Conservation (phyloP, 1,140 invertebrate species). For the Luehdorfia chinensis region DNA sequence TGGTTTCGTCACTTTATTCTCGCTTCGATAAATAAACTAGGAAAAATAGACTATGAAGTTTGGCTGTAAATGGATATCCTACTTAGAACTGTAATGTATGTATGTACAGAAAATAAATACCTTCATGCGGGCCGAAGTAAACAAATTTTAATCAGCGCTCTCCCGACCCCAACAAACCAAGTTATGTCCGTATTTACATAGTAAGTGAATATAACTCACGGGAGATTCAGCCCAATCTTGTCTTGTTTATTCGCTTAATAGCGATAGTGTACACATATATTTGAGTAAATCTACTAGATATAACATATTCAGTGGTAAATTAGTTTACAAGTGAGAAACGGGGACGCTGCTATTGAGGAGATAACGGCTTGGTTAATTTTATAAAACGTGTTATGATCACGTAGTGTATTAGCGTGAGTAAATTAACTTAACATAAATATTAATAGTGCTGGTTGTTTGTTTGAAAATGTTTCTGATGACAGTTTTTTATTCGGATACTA, state of each 20-base stretch:
- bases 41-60: not conserved
- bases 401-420: no score
- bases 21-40: no score
- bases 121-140: conserved; percentile 26
- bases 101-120: conserved; percentile 1
- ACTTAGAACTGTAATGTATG: not conserved
- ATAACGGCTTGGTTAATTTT: no score
- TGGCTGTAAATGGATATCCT: no score
- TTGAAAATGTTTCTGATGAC: no score
- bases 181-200: conserved; percentile 30
- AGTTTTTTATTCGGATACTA: no score
- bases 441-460: no score
- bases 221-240: conserved; percentile 16
- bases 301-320: conserved; percentile 11
- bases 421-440: no score
- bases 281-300: conserved; percentile 1
- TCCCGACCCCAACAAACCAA: conserved; percentile 24
- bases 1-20: no score
- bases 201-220: conserved; percentile 16
- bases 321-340: conserved; percentile 9
- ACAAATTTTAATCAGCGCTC: conserved; percentile 37
- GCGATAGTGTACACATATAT: conserved; percentile 8
- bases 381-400: no score
- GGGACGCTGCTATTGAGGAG: no score
- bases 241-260: conserved; percentile 16